Conservation (phyloP, 1,140 invertebrate genomes). For the Drosophila ananassae region DNA sequence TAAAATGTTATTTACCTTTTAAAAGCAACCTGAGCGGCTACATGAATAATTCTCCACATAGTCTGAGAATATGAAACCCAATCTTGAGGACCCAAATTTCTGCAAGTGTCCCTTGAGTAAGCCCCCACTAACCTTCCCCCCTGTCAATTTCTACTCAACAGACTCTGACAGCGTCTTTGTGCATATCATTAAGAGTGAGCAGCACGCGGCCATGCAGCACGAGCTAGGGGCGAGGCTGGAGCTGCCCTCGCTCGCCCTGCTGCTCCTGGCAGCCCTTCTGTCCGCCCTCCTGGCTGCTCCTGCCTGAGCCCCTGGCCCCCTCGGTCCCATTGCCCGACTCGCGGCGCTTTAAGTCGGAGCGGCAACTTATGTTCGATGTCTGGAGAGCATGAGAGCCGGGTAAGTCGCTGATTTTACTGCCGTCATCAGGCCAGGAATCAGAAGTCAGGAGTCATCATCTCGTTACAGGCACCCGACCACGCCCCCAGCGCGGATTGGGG, state of each 20-base stretch:
- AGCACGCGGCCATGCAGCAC: slow-evolving; percentile 88
- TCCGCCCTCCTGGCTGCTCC: slow-evolving; percentile 1
- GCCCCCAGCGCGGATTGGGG: slow-evolving; percentile 1
- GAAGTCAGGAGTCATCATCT: slow-evolving; percentile 28
- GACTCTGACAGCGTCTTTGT: slow-evolving; percentile 85
- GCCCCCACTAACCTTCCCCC: not conserved
- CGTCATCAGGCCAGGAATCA: slow-evolving; percentile 42
- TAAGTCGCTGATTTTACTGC: slow-evolving; percentile 58
- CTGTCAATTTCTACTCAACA: slow-evolving; percentile 29
- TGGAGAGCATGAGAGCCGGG: slow-evolving; percentile 27
- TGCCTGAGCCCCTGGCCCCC: slow-evolving; percentile 1
- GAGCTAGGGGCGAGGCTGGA: slow-evolving; percentile 66
- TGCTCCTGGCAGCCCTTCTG: slow-evolving; percentile 55
- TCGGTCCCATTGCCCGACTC: slow-evolving; percentile 18
- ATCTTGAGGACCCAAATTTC: not conserved
- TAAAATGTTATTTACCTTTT: not conserved
- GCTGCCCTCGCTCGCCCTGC: slow-evolving; percentile 60
- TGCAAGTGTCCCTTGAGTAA: not conserved
- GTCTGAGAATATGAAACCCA: not conserved
- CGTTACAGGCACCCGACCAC: slow-evolving; percentile 38
- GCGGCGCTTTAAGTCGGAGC: slow-evolving; percentile 25
- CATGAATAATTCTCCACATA: not conserved
- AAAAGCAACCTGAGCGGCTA: not conserved
- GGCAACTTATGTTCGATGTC: slow-evolving; percentile 73
- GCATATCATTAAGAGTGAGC: slow-evolving; percentile 86